Evolutionary conservation across 2,888 invertebrate genomes (phyloP), one percentile per base, ranked within the genome.

Genomic region (Catocala nupta): DNA sequence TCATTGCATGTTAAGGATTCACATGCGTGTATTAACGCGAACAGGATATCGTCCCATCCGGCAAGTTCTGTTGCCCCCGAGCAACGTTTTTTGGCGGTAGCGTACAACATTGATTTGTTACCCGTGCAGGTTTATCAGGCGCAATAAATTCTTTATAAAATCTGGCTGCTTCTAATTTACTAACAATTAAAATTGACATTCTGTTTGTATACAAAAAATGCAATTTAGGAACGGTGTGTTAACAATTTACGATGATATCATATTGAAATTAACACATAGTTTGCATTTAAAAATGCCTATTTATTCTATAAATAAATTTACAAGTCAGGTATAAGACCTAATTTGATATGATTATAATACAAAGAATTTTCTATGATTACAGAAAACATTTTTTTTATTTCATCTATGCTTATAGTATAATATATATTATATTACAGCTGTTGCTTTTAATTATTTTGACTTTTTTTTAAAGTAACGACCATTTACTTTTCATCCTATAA

Each of bases 31-130:
- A 34, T 76, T 16, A 57, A 53, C 47, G 39, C 65, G 53, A 61
- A 55, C 57, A 71, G 73, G 73, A 75, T 78, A 64, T 70, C 45
- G 70, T 57, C 65, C 59, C 71, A 70, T 78, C 76, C 73, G 76
- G 76, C 65, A 53, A 48, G 48, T 63, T 63, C 10, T 70, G 56
- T 59, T 73, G 66, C 59, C 60, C 57, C 65, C 60, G 39, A 67
- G 64, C 63, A 60, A 55, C n/a, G 39, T 62, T 64, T 59, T 65
- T 73, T 55, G 44, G 50, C 25, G 13, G 51, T 34, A 52, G 36
- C 50, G 11, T 54, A 11, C 42, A 62, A 56, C 51, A 52, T 51
- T 68, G 48, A 61, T 67, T 72, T 59, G 58, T 55, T 45, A 56
- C 16, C 53, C 11, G n/a, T 48, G 59, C 47, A 61, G 13, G 47